A percentile compares a stretch with the other conserved stretches of the same genome.
These are phyloP conservation scores for Brachionus paranguensis DNA, from an alignment of 1,140 invertebrate genomes.

Conservation along the genomic window DNA sequence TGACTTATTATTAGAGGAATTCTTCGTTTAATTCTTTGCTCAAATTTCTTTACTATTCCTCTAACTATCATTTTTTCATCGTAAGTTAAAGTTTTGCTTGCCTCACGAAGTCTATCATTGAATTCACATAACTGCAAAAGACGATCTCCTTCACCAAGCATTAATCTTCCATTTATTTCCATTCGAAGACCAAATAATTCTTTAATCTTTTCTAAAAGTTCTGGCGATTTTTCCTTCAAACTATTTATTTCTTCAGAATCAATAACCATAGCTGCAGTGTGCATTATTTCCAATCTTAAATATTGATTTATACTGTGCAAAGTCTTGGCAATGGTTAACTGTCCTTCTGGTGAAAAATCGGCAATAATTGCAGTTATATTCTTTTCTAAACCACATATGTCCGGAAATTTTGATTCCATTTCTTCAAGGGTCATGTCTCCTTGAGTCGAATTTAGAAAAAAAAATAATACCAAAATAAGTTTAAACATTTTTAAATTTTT, in stretches of 20 bases:
- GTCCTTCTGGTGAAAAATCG: neutral
- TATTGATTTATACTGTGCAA: slow-evolving; percentile 20
- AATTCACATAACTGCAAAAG: slow-evolving; percentile 6
- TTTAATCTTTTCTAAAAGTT: neutral
- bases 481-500: slow-evolving; percentile 5
- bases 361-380: neutral
- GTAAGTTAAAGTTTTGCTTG: neutral
- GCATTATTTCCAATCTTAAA: neutral
- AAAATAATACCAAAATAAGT: neutral
- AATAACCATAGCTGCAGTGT: neutral
- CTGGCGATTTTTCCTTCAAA: neutral
- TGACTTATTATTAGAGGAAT: neutral
- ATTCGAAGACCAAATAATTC: neutral
- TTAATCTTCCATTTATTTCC: neutral
- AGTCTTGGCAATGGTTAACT: neutral
- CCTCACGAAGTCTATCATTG: neutral
- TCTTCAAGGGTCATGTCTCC: neutral
- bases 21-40: neutral
- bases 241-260: neutral
- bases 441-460: neutral
- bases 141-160: neutral
- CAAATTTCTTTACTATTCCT: neutral
- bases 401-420: neutral
- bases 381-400: slow-evolving; percentile 6
- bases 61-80: neutral